Conservation (phyloP, 1,140 invertebrate species). For the Drosophila fuyamai region DNA sequence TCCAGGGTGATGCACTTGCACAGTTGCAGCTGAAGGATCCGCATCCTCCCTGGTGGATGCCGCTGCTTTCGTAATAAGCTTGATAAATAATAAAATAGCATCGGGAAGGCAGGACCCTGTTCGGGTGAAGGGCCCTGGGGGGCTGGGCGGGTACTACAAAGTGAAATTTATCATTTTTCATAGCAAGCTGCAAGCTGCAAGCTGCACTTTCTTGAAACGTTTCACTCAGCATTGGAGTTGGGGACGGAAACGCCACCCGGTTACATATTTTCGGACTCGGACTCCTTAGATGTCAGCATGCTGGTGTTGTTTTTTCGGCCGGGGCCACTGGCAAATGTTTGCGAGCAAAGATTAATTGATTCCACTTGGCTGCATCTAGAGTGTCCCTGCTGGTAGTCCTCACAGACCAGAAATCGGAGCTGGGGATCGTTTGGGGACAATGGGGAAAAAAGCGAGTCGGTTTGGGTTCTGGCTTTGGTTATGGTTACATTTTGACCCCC, state of each 20-base stretch:
- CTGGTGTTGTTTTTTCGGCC: slow-evolving; percentile 47
- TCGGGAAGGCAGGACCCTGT: slow-evolving; percentile 17
- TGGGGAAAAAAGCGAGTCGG: not conserved
- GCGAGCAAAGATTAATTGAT: slow-evolving; percentile 80
- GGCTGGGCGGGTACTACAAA: slow-evolving; percentile 46
- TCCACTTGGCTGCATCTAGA: slow-evolving; percentile 76
- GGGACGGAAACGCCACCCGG: slow-evolving; percentile 15
- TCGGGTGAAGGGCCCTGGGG: not conserved
- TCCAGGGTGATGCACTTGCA: slow-evolving; percentile 42
- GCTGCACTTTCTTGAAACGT: slow-evolving; percentile 82
- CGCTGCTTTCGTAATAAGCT: slow-evolving; percentile 78
- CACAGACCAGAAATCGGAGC: slow-evolving; percentile 13
- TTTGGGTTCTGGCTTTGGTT: slow-evolving; percentile 2
- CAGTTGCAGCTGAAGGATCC: slow-evolving; percentile 72
- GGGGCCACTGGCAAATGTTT: slow-evolving; percentile 72
- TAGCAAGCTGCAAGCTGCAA: slow-evolving; percentile 56
- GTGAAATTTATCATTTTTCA: slow-evolving; percentile 82
- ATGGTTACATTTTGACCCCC: slow-evolving; percentile 4
- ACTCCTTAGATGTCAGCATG: slow-evolving; percentile 67
- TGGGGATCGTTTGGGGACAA: not conserved
- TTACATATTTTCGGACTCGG: slow-evolving; percentile 68
- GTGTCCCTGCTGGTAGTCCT: slow-evolving; percentile 60
- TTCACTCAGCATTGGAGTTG: slow-evolving; percentile 63
- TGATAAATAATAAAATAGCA: slow-evolving; percentile 81
- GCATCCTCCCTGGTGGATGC: slow-evolving; percentile 20